Evolutionary conservation across 2,888 invertebrate genomes (phyloP).

Genomic region (Resseliella maxima): DNA sequence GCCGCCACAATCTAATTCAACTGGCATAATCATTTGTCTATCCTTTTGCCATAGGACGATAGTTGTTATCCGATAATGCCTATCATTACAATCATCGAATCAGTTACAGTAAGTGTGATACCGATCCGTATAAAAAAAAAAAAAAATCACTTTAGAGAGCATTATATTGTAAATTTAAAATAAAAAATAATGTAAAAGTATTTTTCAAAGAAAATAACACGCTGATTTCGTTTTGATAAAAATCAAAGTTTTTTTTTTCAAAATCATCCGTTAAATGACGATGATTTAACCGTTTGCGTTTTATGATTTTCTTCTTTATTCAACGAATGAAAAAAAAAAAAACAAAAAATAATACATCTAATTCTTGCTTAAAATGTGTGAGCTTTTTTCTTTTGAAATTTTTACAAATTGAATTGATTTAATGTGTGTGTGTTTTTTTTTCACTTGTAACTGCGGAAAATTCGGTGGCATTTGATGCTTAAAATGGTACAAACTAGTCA

Average conservation of each 20-base stretch:
- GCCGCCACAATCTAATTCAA: not conserved
- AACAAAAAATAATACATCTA: too few relatives aligned
- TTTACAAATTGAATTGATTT: too few relatives aligned
- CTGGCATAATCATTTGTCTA: not conserved
- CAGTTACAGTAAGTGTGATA: slow-evolving; percentile 47
- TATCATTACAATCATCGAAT: slow-evolving; percentile 4
- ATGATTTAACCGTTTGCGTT: not conserved
- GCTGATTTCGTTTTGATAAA: too few relatives aligned
- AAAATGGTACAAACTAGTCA: too few relatives aligned
- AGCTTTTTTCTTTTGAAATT: not conserved
- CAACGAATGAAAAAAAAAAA: not conserved
- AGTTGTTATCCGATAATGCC: slow-evolving; percentile 1
- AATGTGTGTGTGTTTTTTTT: too few relatives aligned
- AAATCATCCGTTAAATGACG: not conserved
- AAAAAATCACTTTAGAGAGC: not conserved
- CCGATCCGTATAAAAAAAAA: not conserved
- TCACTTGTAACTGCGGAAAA: too few relatives aligned
- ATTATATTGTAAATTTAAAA: too few relatives aligned
- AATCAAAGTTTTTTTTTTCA: not conserved
- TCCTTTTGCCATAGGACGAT: not conserved
- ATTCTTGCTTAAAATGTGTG: not conserved
- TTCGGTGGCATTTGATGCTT: too few relatives aligned
- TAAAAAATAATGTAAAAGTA: too few relatives aligned
- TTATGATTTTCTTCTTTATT: not conserved
- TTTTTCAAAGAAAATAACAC: too few relatives aligned